Percentiles rank a stretch among this genome's conserved stretches.
phyloP scores from a whole-genome alignment of 2,113 vertebrate species.

The Mirza zaza region DNA sequence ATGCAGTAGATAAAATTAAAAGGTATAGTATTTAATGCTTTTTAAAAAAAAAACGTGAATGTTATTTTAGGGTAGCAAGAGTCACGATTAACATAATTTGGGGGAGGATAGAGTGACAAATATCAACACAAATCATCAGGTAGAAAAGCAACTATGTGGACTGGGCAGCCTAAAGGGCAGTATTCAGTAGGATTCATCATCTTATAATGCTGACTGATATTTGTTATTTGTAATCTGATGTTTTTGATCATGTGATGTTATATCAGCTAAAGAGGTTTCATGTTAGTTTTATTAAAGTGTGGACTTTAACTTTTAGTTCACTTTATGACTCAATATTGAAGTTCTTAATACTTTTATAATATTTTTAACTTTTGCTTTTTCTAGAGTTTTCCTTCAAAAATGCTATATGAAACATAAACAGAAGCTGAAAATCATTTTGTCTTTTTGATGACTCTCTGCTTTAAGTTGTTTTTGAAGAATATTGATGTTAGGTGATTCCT shows the following conservation, averaged over 20 bases:
- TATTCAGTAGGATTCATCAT: not conserved
- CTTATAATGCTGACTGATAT: not conserved
- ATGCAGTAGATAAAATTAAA: slow-evolving; percentile 80
- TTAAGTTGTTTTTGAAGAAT: not conserved
- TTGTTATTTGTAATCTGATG: not conserved
- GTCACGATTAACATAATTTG: not conserved
- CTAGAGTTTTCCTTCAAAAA: not conserved
- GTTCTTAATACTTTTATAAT: not conserved
- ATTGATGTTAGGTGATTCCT: not conserved
- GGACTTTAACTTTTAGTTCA: not conserved
- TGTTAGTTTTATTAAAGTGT: not conserved
- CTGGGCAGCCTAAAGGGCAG: not conserved
- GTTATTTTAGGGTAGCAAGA: not conserved
- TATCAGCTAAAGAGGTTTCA: not conserved
- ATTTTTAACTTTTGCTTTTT: not conserved
- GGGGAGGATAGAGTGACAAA: not conserved
- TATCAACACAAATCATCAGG: not conserved
- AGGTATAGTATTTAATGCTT: slow-evolving; percentile 74
- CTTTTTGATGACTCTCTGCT: not conserved
- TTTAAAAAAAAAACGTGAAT: not conserved
- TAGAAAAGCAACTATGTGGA: not conserved
- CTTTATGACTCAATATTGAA: not conserved
- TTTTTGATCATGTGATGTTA: not conserved
- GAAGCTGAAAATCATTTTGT: too few relatives aligned
- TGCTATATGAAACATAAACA: not conserved